A percentile compares a stretch with the other conserved stretches of the same genome.
These are phyloP conservation scores for Erebia epiphron DNA, from an alignment of 2,888 invertebrate genomes.

Conservation along the genomic window DNA sequence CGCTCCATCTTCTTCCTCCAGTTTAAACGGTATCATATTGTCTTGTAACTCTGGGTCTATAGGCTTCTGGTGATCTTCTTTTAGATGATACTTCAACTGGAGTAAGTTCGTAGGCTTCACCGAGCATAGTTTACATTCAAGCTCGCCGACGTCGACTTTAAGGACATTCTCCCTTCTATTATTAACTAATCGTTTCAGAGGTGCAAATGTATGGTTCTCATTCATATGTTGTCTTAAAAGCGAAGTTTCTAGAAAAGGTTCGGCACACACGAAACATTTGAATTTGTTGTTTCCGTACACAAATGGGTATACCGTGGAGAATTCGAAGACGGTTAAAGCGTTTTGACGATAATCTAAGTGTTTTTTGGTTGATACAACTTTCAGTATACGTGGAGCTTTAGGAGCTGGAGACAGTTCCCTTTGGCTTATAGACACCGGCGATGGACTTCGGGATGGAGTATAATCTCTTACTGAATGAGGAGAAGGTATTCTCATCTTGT, in stretches of 20 bases:
- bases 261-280: conserved; percentile 73
- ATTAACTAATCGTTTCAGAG: conserved; percentile 67
- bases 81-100: conserved; percentile 66
- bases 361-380: conserved; percentile 43
- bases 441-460: conserved; percentile 60
- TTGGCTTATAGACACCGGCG: conserved; percentile 51
- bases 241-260: conserved; percentile 66
- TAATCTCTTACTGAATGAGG: conserved; percentile 38
- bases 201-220: conserved; percentile 61
- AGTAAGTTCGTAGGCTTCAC: conserved; percentile 52
- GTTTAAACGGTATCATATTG: conserved; percentile 72
- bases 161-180: conserved; percentile 69
- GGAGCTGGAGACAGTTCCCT: conserved; percentile 38
- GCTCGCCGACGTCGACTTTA: conserved; percentile 70
- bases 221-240: conserved; percentile 65
- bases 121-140: conserved; percentile 66
- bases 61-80: conserved; percentile 60
- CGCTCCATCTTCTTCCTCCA: conserved; percentile 56
- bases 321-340: conserved; percentile 69
- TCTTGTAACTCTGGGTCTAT: conserved; percentile 69
- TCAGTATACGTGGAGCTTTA: conserved; percentile 16
- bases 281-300: conserved; percentile 74
- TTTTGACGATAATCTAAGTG: conserved; percentile 64
- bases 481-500: conserved; percentile 34
- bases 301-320: conserved; percentile 73